Conservation (phyloP, 2,113 vertebrate genomes). For the Tachuris rubrigastra region DNA sequence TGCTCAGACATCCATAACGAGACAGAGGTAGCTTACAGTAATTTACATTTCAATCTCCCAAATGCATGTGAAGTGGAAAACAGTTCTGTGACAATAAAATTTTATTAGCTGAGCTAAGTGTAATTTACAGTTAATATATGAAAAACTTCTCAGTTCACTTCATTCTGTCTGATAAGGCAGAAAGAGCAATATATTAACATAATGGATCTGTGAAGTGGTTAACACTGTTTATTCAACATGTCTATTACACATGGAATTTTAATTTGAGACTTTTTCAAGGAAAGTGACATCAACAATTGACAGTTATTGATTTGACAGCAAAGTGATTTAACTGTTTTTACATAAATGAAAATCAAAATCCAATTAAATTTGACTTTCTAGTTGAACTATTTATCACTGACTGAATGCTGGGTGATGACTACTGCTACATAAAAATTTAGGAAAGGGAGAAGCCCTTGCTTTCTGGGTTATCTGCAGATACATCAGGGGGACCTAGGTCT, state of each 20-base stretch:
- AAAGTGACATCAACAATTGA: background rate
- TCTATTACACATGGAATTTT: background rate
- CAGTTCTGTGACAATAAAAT: slow-evolving; percentile 51
- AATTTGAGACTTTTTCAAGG: background rate
- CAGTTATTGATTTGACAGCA: background rate
- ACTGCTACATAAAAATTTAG: background rate
- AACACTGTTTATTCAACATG: slow-evolving; percentile 50
- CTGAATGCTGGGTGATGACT: background rate
- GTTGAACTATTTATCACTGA: background rate
- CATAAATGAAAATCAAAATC: slow-evolving; percentile 24
- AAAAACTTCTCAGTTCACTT: slow-evolving; percentile 57
- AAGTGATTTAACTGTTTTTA: background rate
- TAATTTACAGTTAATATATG: slow-evolving; percentile 63
- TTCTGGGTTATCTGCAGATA: background rate
- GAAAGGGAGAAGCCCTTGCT: background rate
- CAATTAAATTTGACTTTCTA: background rate
- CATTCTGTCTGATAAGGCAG: slow-evolving; percentile 47
- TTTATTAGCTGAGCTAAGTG: slow-evolving; percentile 59
- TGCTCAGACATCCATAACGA: slow-evolving; percentile 29
- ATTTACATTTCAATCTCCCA: slow-evolving; percentile 64
- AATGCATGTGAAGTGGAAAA: slow-evolving; percentile 58
- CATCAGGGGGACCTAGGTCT: background rate
- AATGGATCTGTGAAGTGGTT: slow-evolving; percentile 53
- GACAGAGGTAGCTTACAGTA: slow-evolving; percentile 42
- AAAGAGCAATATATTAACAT: slow-evolving; percentile 53